Percentiles rank a stretch among this genome's conserved stretches.
Evolutionary conservation across 2,888 invertebrate genomes (phyloP).

Genomic region (Drosophila ustulata): DNA sequence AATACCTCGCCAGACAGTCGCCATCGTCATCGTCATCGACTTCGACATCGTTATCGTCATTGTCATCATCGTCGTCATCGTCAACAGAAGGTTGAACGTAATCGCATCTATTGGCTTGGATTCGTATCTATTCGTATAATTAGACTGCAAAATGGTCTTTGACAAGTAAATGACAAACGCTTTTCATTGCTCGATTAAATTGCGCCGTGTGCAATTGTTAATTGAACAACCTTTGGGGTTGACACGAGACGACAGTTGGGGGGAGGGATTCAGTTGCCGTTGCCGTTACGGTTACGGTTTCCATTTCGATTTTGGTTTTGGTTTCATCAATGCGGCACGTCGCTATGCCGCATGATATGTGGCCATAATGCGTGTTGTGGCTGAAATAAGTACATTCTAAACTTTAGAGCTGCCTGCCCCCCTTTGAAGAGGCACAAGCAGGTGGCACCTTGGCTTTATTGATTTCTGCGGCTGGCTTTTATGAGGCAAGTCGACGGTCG

Average conservation of each 20-base stretch:
- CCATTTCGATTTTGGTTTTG: conserved; percentile 23
- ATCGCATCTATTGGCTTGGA: conserved; percentile 7
- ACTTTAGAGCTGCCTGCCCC: conserved; percentile 42
- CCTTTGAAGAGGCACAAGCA: conserved; percentile 10
- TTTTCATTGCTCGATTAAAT: conserved; percentile 78
- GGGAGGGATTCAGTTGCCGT: neutral
- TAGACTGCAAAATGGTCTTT: conserved; percentile 73
- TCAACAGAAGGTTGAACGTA: conserved; percentile 8
- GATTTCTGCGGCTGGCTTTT: conserved; percentile 81
- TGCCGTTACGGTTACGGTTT: conserved; percentile 21
- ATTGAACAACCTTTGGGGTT: conserved; percentile 45
- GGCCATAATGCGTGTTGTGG: conserved; percentile 74
- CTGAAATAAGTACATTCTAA: conserved; percentile 72
- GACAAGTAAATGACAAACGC: conserved; percentile 77
- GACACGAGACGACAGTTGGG: neutral
- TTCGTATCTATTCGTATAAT: conserved; percentile 60
- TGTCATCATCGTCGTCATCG: conserved; percentile 9
- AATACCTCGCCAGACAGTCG: conserved; percentile 50
- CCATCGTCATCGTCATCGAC: conserved; percentile 22
- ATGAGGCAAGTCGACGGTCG: conserved; percentile 60
- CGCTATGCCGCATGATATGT: conserved; percentile 64
- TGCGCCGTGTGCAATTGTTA: conserved; percentile 68
- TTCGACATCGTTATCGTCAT: neutral
- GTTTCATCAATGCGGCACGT: conserved; percentile 63
- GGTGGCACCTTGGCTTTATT: conserved; percentile 83